These are phyloP conservation scores for Limnephilus rhombicus DNA, from an alignment of 2,888 invertebrate species.

Conservation along the genomic window DNA sequence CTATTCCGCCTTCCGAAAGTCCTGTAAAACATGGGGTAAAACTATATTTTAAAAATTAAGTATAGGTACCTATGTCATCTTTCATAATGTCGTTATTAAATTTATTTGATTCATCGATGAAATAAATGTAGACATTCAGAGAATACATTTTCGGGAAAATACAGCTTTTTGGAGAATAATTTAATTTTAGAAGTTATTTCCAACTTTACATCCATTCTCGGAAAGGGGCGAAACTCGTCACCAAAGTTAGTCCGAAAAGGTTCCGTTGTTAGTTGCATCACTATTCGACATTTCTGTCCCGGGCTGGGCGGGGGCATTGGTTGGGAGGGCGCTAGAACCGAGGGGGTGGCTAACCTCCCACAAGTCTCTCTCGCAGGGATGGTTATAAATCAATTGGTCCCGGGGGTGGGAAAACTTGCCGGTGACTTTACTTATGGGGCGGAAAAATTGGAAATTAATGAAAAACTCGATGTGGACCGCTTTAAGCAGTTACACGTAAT, in stretches of 20 bases:
- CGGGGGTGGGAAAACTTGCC: constrained; percentile 54
- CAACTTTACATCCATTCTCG: background rate
- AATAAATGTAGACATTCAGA: background rate
- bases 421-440: constrained; percentile 66
- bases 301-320: background rate
- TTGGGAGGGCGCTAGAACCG: background rate
- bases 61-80: background rate
- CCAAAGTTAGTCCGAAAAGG: background rate
- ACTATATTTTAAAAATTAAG: background rate
- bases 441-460: constrained; percentile 67
- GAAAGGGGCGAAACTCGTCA: background rate
- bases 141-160: constrained; percentile 10
- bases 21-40: background rate
- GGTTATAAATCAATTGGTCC: constrained; percentile 64
- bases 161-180: background rate
- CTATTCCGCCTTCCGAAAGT: background rate
- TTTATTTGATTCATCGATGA: background rate
- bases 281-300: background rate
- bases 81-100: background rate
- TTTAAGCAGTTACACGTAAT: constrained; percentile 39
- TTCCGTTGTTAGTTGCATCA: constrained; percentile 27
- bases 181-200: background rate
- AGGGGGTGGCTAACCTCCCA: constrained; percentile 2
- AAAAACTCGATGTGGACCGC: constrained; percentile 61
- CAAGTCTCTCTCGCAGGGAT: constrained; percentile 37